phyloP scores from a whole-genome alignment of 2,113 vertebrate species.

The Marcusenius ussheri region DNA sequence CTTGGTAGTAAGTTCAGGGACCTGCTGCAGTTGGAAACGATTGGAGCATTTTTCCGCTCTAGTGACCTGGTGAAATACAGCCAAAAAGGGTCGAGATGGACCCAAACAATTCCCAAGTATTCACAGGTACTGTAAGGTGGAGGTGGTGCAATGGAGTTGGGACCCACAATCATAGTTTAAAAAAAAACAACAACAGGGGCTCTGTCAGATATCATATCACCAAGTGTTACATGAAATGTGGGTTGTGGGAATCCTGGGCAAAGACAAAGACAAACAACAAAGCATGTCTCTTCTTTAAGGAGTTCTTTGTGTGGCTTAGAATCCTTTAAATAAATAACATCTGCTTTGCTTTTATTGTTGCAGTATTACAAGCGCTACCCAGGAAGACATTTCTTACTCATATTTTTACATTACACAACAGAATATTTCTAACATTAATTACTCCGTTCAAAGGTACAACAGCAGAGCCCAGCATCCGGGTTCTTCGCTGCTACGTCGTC shows the following conservation, averaged over 20 bases:
- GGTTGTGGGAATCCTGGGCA: neutral
- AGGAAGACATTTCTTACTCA: neutral
- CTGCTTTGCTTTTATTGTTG: neutral
- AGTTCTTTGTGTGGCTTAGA: neutral
- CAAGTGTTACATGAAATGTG: neutral
- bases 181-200: neutral
- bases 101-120: neutral
- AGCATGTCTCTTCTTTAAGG: neutral
- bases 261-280: neutral
- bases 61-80: neutral
- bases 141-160: neutral
- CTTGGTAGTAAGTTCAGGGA: neutral
- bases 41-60: neutral
- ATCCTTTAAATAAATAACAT: neutral
- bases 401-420: neutral
- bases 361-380: neutral
- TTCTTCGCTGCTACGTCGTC: neutral
- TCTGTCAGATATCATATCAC: neutral
- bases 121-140: neutral
- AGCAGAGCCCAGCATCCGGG: neutral
- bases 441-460: neutral
- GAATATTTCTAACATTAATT: neutral
- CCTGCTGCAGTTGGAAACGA: neutral
- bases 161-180: neutral
- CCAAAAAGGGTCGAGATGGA: neutral